phyloP scores from a whole-genome alignment of 2,888 invertebrate genomes.

The Eupsilia transversa region DNA sequence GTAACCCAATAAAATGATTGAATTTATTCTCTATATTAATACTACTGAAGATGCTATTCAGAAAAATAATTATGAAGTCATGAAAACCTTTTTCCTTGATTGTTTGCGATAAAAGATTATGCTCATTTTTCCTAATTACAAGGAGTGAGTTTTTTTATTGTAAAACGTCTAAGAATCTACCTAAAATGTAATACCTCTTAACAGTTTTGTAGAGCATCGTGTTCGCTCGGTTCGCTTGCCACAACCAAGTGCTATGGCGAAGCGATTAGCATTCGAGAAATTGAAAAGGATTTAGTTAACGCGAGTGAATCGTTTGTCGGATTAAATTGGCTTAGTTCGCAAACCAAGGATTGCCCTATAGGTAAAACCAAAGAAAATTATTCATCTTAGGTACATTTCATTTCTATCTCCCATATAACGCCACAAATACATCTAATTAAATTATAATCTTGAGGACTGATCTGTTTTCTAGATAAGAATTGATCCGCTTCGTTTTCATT shows the following conservation, averaged over 20 bases:
- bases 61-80: conserved; percentile 11
- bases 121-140: background rate
- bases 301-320: conserved; percentile 78
- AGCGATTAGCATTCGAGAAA: conserved; percentile 81
- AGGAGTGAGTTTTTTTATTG: background rate
- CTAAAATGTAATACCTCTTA: conserved; percentile 21
- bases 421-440: conserved; percentile 46
- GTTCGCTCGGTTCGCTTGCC: conserved; percentile 34
- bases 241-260: conserved; percentile 52
- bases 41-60: background rate
- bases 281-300: conserved; percentile 83
- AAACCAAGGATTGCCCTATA: conserved; percentile 69
- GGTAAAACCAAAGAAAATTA: conserved; percentile 60
- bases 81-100: conserved; percentile 22
- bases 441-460: conserved; percentile 46
- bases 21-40: background rate
- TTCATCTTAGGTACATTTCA: conserved; percentile 45
- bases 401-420: conserved; percentile 38
- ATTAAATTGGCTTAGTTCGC: conserved; percentile 84
- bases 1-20: background rate
- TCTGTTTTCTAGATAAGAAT: conserved; percentile 39
- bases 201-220: conserved; percentile 28
- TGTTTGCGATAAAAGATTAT: conserved; percentile 3
- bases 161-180: conserved; percentile 16
- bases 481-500: conserved; percentile 20